A percentile compares a stretch with the other conserved stretches of the same genome.
Conservation (phyloP, 2,113 vertebrate species). For the Sarotherodon lohbergeri region DNA sequence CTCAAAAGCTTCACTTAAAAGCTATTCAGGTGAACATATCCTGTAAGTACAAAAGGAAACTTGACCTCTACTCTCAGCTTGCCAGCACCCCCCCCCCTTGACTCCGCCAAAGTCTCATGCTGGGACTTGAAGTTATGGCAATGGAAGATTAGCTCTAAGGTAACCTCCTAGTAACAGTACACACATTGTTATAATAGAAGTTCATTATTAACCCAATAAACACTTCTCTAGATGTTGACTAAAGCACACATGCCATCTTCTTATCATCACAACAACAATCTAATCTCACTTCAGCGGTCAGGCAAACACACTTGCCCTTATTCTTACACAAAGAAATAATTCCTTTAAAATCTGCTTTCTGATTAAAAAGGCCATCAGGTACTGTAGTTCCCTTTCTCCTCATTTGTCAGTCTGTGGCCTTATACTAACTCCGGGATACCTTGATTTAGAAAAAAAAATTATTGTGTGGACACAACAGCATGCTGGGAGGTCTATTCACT, state of each 20-base stretch:
- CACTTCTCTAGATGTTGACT: neutral
- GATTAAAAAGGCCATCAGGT: neutral
- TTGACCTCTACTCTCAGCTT: constrained; percentile 13
- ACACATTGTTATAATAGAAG: neutral
- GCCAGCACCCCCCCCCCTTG: neutral
- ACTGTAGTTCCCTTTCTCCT: neutral
- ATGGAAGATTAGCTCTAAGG: constrained; percentile 25
- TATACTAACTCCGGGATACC: neutral
- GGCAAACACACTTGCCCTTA: neutral
- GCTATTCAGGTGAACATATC: neutral
- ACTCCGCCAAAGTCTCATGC: neutral
- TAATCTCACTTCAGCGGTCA: neutral
- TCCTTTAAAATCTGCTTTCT: neutral
- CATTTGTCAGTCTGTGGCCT: neutral
- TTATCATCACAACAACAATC: neutral
- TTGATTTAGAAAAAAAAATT: neutral
- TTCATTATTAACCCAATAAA: constrained; percentile 42
- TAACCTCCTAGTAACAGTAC: constrained; percentile 1
- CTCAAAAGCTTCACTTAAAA: neutral
- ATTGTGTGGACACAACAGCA: neutral
- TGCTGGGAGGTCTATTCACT: neutral
- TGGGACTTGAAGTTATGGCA: constrained; percentile 27
- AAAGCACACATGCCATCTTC: neutral
- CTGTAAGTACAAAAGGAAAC: neutral
- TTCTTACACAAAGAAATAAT: neutral